Conservation (phyloP, 2,797 vertebrate species). For the Pseudomugil gertrudae region DNA sequence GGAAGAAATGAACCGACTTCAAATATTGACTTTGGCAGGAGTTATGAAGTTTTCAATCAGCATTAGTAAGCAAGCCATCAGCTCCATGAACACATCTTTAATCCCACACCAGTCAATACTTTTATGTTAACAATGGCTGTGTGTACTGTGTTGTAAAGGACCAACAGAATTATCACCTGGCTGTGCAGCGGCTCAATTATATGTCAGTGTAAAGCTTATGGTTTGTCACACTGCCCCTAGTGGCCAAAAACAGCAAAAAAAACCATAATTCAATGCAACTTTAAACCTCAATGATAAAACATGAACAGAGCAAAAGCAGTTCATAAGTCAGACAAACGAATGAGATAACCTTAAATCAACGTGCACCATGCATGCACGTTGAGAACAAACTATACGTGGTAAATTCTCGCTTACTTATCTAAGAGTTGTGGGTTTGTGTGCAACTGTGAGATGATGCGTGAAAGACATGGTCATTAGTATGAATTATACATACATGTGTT, state of each 20-base stretch:
- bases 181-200: conserved; percentile 6
- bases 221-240: background rate
- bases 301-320: conserved; percentile 1
- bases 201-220: background rate
- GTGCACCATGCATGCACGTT: background rate
- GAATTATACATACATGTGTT: conserved; percentile 13
- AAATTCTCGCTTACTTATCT: conserved; percentile 2
- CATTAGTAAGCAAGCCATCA: conserved; percentile 31
- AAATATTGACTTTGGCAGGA: conserved; percentile 36
- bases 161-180: conserved; percentile 1
- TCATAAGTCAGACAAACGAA: conserved; percentile 14
- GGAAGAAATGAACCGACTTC: conserved; percentile 38
- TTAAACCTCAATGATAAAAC: conserved; percentile 9
- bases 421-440: conserved; percentile 2
- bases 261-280: background rate
- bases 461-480: conserved; percentile 18
- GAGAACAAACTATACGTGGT: background rate
- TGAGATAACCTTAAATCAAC: conserved; percentile 3
- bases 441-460: conserved; percentile 6
- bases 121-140: conserved; percentile 36
- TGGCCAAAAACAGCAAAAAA: background rate
- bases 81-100: conserved; percentile 27
- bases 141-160: conserved; percentile 12
- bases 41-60: conserved; percentile 17
- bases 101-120: conserved; percentile 30